These are phyloP conservation scores for Poeciliopsis gracilis DNA, from an alignment of 2,797 vertebrate species.

Conservation along the genomic window DNA sequence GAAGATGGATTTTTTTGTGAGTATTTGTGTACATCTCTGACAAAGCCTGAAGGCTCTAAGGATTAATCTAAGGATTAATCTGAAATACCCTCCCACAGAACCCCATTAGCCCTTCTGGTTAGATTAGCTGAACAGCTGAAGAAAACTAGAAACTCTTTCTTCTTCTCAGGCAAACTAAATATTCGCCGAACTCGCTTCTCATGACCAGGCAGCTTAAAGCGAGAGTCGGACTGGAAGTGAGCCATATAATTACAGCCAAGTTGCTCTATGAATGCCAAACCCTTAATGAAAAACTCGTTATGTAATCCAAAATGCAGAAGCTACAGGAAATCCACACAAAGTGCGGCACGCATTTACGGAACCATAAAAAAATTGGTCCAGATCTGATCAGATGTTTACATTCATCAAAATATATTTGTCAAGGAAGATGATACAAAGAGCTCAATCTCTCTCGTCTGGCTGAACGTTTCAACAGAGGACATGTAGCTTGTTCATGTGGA, in stretches of 20 bases:
- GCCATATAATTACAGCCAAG: conserved; percentile 46
- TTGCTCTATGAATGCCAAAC: conserved; percentile 38
- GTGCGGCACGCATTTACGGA: neutral
- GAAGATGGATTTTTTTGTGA: conserved; percentile 51
- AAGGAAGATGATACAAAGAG: neutral
- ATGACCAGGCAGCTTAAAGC: conserved; percentile 25
- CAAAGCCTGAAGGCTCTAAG: conserved; percentile 55
- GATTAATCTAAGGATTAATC: conserved; percentile 74
- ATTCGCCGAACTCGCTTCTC: conserved; percentile 5
- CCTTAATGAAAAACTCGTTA: conserved; percentile 9
- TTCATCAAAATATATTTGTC: neutral
- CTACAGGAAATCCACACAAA: neutral
- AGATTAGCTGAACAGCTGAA: conserved; percentile 42
- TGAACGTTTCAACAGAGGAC: neutral
- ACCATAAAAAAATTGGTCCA: neutral
- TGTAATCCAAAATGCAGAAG: conserved; percentile 1
- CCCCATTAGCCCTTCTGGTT: conserved; percentile 31
- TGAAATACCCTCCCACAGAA: conserved; percentile 53
- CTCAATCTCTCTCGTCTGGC: neutral
- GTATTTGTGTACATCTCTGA: conserved; percentile 56
- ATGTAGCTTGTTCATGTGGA: neutral
- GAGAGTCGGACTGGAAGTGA: conserved; percentile 29
- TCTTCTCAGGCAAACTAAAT: conserved; percentile 7
- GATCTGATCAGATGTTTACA: neutral
- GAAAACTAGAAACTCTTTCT: conserved; percentile 28